These are phyloP conservation scores for Catotricha subobsoleta DNA, from an alignment of 2,888 invertebrate genomes.

Conservation along the genomic window DNA sequence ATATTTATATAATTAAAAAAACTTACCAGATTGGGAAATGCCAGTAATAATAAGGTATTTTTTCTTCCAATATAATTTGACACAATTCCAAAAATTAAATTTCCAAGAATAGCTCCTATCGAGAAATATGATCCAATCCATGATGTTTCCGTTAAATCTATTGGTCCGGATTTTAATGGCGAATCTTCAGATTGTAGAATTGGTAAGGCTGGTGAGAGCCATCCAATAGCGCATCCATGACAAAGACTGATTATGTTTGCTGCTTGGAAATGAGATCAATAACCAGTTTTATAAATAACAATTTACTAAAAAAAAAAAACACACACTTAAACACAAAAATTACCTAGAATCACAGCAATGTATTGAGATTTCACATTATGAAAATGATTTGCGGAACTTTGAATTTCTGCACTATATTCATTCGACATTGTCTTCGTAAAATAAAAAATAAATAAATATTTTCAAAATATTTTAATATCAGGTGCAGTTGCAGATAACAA, in stretches of 20 bases:
- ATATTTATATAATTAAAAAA: slow-evolving; percentile 1
- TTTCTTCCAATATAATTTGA: slow-evolving; percentile 22
- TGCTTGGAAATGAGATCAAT: slow-evolving; percentile 10
- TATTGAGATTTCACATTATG: slow-evolving; percentile 1
- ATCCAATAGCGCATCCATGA: slow-evolving; percentile 23
- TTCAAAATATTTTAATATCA: too few relatives aligned
- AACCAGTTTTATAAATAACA: background rate
- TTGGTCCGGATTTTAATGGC: slow-evolving; percentile 9
- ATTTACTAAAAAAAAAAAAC: background rate
- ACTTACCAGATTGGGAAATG: slow-evolving; percentile 23
- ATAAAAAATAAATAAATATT: too few relatives aligned
- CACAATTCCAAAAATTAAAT: slow-evolving; percentile 18
- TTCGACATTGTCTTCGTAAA: too few relatives aligned
- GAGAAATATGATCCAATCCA: slow-evolving; percentile 21
- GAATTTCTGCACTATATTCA: too few relatives aligned
- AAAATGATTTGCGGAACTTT: too few relatives aligned
- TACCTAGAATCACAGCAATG: background rate
- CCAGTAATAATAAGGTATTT: slow-evolving; percentile 18
- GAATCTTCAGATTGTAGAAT: slow-evolving; percentile 15
- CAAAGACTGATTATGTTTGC: slow-evolving; percentile 21
- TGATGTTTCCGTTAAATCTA: slow-evolving; percentile 20
- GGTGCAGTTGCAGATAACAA: too few relatives aligned
- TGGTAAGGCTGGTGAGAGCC: slow-evolving; percentile 22
- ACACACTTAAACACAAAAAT: background rate
- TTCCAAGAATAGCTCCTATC: slow-evolving; percentile 22